A percentile compares a stretch with the other conserved stretches of the same genome.
phyloP scores from a whole-genome alignment of 2,113 vertebrate species.

The Ciconia maguari region DNA sequence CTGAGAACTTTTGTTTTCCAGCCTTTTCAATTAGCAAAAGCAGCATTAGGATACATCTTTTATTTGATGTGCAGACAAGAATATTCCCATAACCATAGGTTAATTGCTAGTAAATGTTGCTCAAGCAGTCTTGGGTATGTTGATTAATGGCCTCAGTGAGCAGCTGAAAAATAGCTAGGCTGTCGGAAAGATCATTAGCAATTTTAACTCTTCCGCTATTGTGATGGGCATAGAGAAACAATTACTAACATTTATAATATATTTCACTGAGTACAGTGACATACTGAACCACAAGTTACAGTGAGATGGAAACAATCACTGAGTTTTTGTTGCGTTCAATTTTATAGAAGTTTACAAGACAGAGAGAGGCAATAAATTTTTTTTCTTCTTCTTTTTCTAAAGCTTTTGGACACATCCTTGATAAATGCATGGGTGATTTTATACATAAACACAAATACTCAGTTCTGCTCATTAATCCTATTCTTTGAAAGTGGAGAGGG shows the following conservation, averaged over 20 bases:
- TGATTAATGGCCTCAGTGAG: slow-evolving; percentile 76
- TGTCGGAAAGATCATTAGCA: slow-evolving; percentile 70
- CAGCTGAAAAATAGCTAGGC: slow-evolving; percentile 43
- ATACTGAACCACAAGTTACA: not conserved
- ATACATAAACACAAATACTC: not conserved
- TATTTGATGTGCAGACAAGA: not conserved
- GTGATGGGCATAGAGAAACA: not conserved
- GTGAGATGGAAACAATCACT: not conserved
- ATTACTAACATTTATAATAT: not conserved
- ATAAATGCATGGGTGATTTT: not conserved
- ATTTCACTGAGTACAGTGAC: not conserved
- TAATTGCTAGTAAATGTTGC: slow-evolving; percentile 82
- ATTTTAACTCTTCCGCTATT: slow-evolving; percentile 58
- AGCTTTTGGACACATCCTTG: not conserved
- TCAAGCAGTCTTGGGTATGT: slow-evolving; percentile 66
- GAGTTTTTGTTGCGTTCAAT: not conserved
- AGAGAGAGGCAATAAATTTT: not conserved
- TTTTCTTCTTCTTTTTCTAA: not conserved
- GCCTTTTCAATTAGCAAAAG: not conserved
- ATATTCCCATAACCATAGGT: slow-evolving; percentile 68
- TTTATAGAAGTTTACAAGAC: not conserved
- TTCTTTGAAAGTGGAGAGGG: not conserved
- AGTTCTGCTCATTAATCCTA: not conserved
- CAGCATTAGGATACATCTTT: not conserved
- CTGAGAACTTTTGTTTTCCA: slow-evolving; percentile 33